Evolutionary conservation across 1,140 invertebrate genomes (phyloP).

Genomic region (Atta colombica): DNA sequence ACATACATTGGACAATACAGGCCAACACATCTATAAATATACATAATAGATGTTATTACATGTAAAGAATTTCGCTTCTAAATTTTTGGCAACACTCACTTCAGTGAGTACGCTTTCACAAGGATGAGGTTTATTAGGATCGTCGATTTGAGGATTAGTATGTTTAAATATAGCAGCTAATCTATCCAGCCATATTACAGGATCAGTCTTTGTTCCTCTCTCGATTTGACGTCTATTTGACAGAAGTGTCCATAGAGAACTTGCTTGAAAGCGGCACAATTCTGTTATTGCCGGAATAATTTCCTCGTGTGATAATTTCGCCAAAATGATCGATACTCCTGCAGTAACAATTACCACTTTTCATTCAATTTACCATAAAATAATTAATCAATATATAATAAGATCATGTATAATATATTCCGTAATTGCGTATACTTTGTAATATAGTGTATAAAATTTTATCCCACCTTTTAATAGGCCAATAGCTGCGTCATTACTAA

Average conservation of each 20-base stretch:
- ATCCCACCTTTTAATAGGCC: conserved; percentile 92
- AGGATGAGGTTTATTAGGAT: conserved; percentile 90
- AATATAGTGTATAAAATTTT: conserved; percentile 33
- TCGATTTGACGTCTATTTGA: conserved; percentile 84
- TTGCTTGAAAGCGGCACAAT: conserved; percentile 92
- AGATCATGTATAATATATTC: neutral
- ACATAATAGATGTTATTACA: neutral
- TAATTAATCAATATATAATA: neutral
- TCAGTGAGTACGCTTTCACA: conserved; percentile 93
- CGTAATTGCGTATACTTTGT: neutral
- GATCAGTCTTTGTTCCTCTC: conserved; percentile 90
- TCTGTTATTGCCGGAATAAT: conserved; percentile 92
- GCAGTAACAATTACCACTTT: neutral
- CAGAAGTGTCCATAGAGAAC: conserved; percentile 89
- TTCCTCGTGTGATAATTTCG: conserved; percentile 88
- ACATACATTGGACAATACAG: conserved; percentile 93
- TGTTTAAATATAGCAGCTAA: conserved; percentile 96
- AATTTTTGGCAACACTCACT: conserved; percentile 82
- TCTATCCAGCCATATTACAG: conserved; percentile 97
- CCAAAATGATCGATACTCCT: conserved; percentile 89
- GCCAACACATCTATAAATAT: conserved; percentile 89
- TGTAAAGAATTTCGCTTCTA: neutral
- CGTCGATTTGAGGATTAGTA: conserved; percentile 89
- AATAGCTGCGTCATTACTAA: conserved; percentile 93
- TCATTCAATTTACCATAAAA: neutral